These are phyloP conservation scores for Diarsia rubi DNA, from an alignment of 2,888 invertebrate genomes.

Conservation along the genomic window DNA sequence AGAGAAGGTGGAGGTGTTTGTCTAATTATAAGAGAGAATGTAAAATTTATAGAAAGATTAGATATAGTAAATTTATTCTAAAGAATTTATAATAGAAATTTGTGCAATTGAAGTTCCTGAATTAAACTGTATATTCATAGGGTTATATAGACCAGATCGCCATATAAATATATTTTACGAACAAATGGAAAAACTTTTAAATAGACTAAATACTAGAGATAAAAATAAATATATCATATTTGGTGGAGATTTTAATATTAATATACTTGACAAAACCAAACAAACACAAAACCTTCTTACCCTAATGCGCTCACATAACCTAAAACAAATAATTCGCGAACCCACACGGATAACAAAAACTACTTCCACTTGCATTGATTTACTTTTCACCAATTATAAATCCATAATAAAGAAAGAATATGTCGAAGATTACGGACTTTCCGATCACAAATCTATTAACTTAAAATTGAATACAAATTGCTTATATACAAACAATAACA, in stretches of 20 bases:
- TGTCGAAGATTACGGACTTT: conserved; percentile 2
- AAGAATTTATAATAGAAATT: conserved; percentile 8
- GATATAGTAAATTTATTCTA: conserved; percentile 12
- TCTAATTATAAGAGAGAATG: not conserved
- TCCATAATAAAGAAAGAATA: not conserved
- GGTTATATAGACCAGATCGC: not conserved
- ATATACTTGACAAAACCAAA: too few relatives aligned
- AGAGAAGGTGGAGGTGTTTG: conserved; percentile 1
- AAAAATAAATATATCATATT: not conserved
- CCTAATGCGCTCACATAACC: not conserved
- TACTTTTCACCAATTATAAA: not conserved
- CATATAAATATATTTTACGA: conserved; percentile 6
- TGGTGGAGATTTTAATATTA: too few relatives aligned
- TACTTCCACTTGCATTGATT: conserved; percentile 5
- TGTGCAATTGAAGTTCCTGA: conserved; percentile 8
- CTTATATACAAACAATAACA: not conserved
- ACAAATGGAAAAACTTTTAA: conserved; percentile 1
- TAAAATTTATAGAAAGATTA: conserved; percentile 11
- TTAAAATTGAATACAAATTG: not conserved
- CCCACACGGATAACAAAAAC: conserved; percentile 4
- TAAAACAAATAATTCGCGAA: conserved; percentile 1
- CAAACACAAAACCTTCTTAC: not conserved
- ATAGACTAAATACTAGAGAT: not conserved
- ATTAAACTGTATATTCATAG: conserved; percentile 5
- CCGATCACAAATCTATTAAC: conserved; percentile 1